phyloP scores from a whole-genome alignment of 2,888 invertebrate species.

The Bedellia somnulentella region DNA sequence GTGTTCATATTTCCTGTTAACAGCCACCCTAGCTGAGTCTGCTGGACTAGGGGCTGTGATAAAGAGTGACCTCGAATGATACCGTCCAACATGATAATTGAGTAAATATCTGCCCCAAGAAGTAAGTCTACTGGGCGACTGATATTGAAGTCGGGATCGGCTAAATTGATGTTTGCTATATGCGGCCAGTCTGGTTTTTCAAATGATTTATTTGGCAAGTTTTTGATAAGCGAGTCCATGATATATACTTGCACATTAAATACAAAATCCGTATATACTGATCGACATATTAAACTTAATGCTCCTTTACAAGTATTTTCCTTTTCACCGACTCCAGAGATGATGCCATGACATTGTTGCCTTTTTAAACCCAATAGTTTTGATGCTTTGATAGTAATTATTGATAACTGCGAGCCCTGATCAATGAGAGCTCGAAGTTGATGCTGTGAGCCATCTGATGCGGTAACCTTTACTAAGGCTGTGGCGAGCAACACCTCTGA shows the following conservation, averaged over 20 bases:
- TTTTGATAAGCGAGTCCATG: conserved; percentile 8
- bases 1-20: conserved; percentile 8
- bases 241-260: conserved; percentile 8
- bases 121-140: no score
- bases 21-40: conserved; percentile 12
- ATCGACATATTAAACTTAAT: conserved; percentile 6
- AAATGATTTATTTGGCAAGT: conserved; percentile 5
- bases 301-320: conserved; percentile 9
- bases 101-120: conserved; percentile 11
- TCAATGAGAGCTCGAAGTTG: conserved; percentile 9
- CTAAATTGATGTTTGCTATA: conserved; percentile 9
- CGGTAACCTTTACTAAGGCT: conserved; percentile 7
- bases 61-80: conserved; percentile 4
- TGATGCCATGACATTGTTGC: conserved; percentile 7
- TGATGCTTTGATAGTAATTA: conserved; percentile 11
- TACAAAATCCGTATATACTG: conserved; percentile 5
- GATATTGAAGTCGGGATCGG: conserved; percentile 9
- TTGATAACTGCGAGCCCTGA: conserved; percentile 10
- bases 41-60: conserved; percentile 9
- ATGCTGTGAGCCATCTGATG: conserved; percentile 7
- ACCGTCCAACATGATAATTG: conserved; percentile 6
- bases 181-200: conserved; percentile 9
- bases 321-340: conserved; percentile 9
- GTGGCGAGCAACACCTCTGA: conserved; percentile 5
- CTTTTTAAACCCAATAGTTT: conserved; percentile 7